These are phyloP conservation scores for Hoplias malabaricus DNA, from an alignment of 2,113 vertebrate genomes.

Conservation along the genomic window DNA sequence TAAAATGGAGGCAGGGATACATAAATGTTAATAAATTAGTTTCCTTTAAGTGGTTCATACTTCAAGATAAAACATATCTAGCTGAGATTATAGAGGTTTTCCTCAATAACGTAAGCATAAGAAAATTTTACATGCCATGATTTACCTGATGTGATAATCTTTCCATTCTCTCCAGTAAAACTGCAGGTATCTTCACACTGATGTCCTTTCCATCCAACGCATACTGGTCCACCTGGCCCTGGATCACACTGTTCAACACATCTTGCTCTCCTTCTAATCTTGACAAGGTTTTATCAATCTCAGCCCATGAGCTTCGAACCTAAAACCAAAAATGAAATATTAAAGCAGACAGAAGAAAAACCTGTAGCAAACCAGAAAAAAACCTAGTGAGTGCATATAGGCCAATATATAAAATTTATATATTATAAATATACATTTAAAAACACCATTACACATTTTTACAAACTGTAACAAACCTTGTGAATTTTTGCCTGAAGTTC, in stretches of 20 bases:
- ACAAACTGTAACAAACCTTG: constrained; percentile 52
- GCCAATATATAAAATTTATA: too few relatives aligned
- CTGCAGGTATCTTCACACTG: constrained; percentile 69
- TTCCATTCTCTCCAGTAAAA: constrained; percentile 75
- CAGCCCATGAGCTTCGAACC: constrained; percentile 81
- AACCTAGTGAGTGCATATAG: too few relatives aligned
- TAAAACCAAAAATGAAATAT: constrained; percentile 47
- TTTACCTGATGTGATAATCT: constrained; percentile 73
- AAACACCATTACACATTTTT: neutral
- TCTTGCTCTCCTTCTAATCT: constrained; percentile 74
- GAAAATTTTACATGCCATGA: neutral
- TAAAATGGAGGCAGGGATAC: too few relatives aligned
- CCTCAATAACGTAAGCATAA: too few relatives aligned
- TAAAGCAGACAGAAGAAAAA: neutral
- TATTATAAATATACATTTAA: neutral
- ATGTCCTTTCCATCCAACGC: constrained; percentile 76
- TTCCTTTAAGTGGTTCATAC: too few relatives aligned
- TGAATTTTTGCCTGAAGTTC: constrained; percentile 49
- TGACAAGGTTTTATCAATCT: constrained; percentile 65
- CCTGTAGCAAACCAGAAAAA: too few relatives aligned
- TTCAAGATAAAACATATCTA: neutral
- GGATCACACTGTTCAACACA: constrained; percentile 76
- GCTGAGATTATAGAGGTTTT: neutral
- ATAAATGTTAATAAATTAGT: too few relatives aligned
- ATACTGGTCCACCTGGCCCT: constrained; percentile 61